Evolutionary conservation across 2,888 invertebrate genomes (phyloP).

Genomic region (Trachelus troglodyta): DNA sequence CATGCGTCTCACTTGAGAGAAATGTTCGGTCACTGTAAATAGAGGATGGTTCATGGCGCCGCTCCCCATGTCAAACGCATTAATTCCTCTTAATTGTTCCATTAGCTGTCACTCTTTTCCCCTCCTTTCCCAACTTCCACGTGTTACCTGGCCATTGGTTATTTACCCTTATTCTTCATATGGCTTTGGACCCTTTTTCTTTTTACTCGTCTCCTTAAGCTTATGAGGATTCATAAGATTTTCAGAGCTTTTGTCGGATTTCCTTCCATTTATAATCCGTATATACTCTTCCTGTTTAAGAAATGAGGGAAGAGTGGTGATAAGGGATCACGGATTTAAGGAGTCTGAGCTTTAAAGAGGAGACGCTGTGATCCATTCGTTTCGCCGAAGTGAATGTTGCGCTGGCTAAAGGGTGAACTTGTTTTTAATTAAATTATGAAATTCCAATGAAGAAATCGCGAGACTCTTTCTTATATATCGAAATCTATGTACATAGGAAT

Average conservation of each 20-base stretch:
- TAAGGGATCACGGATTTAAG: not conserved
- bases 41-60: constrained; percentile 3
- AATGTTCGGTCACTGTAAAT: constrained; percentile 23
- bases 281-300: not conserved
- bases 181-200: not conserved
- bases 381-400: not conserved
- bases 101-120: not conserved
- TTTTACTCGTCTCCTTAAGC: not conserved
- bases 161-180: not conserved
- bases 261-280: not conserved
- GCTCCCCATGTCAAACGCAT: not conserved
- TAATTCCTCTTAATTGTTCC: not conserved
- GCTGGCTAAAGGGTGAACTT: not conserved
- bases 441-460: not conserved
- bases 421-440: not conserved
- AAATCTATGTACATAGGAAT: not conserved
- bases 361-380: not conserved
- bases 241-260: not conserved
- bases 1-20: not conserved
- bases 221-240: not conserved
- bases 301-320: not conserved
- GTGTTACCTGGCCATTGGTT: not conserved
- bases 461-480: not conserved
- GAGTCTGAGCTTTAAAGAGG: not conserved
- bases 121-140: not conserved